A percentile compares a stretch with the other conserved stretches of the same genome.
Conservation (phyloP, 1,140 invertebrate species). For the Drosophila sulfurigaster region DNA sequence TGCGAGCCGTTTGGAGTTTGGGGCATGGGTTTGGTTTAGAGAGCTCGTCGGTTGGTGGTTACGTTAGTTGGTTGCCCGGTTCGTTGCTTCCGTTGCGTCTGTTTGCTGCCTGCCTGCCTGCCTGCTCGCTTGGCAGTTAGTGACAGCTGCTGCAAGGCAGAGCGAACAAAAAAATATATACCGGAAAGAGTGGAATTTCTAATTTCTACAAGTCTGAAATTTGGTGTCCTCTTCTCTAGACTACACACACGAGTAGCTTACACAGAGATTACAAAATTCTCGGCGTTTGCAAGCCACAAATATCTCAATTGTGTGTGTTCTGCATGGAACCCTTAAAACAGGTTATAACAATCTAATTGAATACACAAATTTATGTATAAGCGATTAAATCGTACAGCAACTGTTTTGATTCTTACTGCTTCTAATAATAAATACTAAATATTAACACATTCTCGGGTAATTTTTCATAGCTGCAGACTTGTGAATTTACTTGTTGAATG, state of each 20-base stretch:
- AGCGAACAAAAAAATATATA: slow-evolving; percentile 36
- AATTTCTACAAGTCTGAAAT: slow-evolving; percentile 33
- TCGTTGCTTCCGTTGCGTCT: slow-evolving; percentile 33
- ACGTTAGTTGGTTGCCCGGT: slow-evolving; percentile 47
- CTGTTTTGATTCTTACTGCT: neutral
- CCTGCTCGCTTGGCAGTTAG: slow-evolving; percentile 67
- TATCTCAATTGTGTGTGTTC: slow-evolving; percentile 6
- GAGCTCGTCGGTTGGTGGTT: slow-evolving; percentile 35
- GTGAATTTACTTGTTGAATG: too few relatives aligned
- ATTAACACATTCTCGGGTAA: neutral
- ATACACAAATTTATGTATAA: neutral
- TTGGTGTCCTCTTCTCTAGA: neutral
- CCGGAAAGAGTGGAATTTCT: slow-evolving; percentile 31
- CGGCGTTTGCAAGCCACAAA: slow-evolving; percentile 1
- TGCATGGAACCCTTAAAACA: neutral
- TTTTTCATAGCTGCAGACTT: neutral
- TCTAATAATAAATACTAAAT: neutral
- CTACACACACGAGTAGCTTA: neutral
- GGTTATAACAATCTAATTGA: neutral
- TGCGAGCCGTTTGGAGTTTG: neutral
- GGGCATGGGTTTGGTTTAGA: neutral
- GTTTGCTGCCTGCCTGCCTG: slow-evolving; percentile 4
- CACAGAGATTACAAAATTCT: slow-evolving; percentile 26
- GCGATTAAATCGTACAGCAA: neutral
- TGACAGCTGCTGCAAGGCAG: slow-evolving; percentile 73